phyloP scores from a whole-genome alignment of 92 coral and sea anemone species.

The Heliopora coerulea region DNA sequence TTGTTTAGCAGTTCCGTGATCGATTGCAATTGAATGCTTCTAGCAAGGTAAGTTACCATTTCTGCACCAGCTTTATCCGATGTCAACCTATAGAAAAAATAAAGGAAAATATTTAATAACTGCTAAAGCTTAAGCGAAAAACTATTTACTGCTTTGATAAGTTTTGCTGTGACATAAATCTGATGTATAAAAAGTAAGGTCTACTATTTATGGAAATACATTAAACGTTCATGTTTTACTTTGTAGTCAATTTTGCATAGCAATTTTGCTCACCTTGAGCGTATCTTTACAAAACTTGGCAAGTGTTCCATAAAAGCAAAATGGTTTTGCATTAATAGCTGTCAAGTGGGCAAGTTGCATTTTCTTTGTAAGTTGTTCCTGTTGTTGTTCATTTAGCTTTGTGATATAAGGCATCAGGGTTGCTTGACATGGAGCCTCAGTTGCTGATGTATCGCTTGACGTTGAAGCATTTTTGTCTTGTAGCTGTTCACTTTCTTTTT shows the following conservation, averaged over 20 bases:
- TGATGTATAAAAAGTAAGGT: too few species aligned
- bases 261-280: too few species aligned
- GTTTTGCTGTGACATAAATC: too few species aligned
- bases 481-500: constrained; percentile 4
- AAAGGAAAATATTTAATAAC: too few species aligned
- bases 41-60: constrained; percentile 2
- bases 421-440: constrained; percentile 15
- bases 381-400: neutral
- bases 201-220: too few species aligned
- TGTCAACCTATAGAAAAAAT: neutral
- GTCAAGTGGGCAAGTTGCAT: neutral
- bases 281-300: neutral
- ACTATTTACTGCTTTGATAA: too few species aligned
- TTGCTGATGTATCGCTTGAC: neutral
- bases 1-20: constrained; percentile 22
- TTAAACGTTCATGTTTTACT: too few species aligned
- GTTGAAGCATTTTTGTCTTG: constrained; percentile 2
- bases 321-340: neutral
- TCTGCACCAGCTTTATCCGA: constrained; percentile 10
- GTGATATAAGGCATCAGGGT: neutral
- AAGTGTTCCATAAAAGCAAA: neutral
- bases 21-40: neutral
- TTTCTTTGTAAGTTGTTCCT: neutral
- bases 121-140: too few species aligned
- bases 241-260: too few species aligned